Base-by-base conservation (phyloP, 2,113 vertebrate genomes). In the Heterotilapia buettikoferi region DNA sequence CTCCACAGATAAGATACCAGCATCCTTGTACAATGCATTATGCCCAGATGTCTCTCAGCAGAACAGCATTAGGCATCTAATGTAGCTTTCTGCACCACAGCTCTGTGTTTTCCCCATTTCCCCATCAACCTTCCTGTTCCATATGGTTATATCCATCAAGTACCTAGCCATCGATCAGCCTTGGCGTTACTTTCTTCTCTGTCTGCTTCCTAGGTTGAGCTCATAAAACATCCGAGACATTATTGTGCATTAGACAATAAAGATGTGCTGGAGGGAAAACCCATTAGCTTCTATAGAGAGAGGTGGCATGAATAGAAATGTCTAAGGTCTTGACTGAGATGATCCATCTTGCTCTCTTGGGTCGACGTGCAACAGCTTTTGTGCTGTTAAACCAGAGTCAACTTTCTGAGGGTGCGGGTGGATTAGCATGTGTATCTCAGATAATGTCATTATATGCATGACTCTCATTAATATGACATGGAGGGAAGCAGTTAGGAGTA, bases 181-280 rank as follows among this genome's bases (percentile, higher is more conserved):
- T 86, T 18, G 82, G 50, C 84, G 80, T 90, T 93, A 88, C 93
- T 91, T 94, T 93, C 87, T 90, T 92, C 88, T 92, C 87, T 90
- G 94, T 94, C 92, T 92, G 88, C 85, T 88, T 45, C 80, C 90
- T 89, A 90, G 88, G 90, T 90, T 68, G 63, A 90, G 87, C 90
- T 93, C 94, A 91, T 94, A 95, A 95, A 96, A 88, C 93, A 96
- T 90, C 84, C n/a, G 4, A 68, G 92, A 90, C 91, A 90, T 94
- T 93, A 94, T 89, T 92, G 92, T 93, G 88, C 93, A 94, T 94
- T 94, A 95, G 94, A 95, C 93, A 93, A 95, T 95, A 90, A 93
- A 95, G 93, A 94, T 82, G 89, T 90, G 86, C 91, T 93, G 91
- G 83, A 86, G 82, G 92, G 93, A 86, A 88, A 94, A 93, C 86